These are phyloP conservation scores for Oasisia sp. DNA, from an alignment of 2,888 invertebrate species.

Conservation along the genomic window DNA sequence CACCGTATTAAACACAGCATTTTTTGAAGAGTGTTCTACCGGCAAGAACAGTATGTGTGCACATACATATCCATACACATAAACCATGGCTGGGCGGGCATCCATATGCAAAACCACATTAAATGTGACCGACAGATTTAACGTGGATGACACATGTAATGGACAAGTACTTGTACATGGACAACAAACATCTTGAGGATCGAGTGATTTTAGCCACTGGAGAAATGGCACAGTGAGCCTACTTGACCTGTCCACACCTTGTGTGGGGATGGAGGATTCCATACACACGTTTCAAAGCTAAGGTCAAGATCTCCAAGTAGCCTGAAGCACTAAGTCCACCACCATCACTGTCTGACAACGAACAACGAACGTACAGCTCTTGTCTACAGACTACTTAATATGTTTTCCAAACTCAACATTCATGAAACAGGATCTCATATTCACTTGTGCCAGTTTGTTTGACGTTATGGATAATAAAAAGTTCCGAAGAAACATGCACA, in stretches of 20 bases:
- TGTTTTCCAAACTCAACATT: neutral
- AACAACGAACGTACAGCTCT: neutral
- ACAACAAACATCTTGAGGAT: neutral
- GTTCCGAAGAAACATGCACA: neutral
- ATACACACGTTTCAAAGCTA: neutral
- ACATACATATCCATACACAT: neutral
- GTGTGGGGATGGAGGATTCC: neutral
- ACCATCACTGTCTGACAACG: no score
- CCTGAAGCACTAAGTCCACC: neutral
- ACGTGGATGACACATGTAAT: neutral
- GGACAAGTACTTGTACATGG: neutral
- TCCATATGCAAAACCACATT: neutral
- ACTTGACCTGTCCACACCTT: slow-evolving; percentile 1
- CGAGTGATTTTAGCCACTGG: neutral
- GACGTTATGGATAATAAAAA: neutral
- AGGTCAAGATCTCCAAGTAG: neutral
- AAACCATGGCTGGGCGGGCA: neutral
- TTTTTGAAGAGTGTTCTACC: neutral
- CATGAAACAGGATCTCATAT: neutral
- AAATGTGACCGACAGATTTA: neutral
- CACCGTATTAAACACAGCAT: neutral
- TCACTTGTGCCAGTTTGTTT: neutral
- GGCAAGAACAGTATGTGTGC: neutral
- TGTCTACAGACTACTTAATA: neutral
- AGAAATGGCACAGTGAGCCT: neutral